A percentile compares a stretch with the other conserved stretches of the same genome.
These are phyloP conservation scores for Creontiades dilutus DNA, from an alignment of 2,888 invertebrate species.

Conservation along the genomic window DNA sequence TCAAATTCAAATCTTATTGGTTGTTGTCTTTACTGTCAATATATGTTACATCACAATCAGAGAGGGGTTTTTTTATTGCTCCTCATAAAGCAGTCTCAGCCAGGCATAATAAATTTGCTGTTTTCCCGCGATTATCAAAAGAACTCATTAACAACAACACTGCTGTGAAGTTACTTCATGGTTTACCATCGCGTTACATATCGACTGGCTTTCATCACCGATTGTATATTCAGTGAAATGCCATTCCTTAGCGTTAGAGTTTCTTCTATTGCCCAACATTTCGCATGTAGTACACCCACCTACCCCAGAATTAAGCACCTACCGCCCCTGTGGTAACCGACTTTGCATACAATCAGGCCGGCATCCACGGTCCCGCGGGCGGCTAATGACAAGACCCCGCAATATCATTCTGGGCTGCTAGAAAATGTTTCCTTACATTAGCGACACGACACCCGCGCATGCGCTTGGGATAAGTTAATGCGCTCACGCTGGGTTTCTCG, in stretches of 20 bases:
- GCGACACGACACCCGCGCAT: conserved; percentile 42
- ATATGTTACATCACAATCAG: no score
- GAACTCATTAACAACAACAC: no score
- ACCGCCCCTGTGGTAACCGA: conserved; percentile 12
- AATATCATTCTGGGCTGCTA: conserved; percentile 6
- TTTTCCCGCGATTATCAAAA: no score
- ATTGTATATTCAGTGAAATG: background rate
- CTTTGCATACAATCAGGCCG: conserved; percentile 36
- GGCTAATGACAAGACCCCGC: conserved; percentile 39
- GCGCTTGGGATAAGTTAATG: conserved; percentile 1
- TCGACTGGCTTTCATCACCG: background rate
- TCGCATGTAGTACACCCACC: conserved; percentile 46
- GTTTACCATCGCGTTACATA: background rate
- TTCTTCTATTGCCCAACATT: conserved; percentile 42
- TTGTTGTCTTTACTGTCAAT: no score
- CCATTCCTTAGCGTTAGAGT: background rate
- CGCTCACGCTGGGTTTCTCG: background rate
- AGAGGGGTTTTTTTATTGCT: no score
- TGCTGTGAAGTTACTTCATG: background rate
- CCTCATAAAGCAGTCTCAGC: no score
- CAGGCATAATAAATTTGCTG: no score
- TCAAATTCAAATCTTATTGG: no score
- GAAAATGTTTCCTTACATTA: conserved; percentile 36
- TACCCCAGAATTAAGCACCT: conserved; percentile 19
- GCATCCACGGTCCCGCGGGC: conserved; percentile 18